phyloP scores from a whole-genome alignment of 2,888 invertebrate genomes.

The Drosophila basisetae region DNA sequence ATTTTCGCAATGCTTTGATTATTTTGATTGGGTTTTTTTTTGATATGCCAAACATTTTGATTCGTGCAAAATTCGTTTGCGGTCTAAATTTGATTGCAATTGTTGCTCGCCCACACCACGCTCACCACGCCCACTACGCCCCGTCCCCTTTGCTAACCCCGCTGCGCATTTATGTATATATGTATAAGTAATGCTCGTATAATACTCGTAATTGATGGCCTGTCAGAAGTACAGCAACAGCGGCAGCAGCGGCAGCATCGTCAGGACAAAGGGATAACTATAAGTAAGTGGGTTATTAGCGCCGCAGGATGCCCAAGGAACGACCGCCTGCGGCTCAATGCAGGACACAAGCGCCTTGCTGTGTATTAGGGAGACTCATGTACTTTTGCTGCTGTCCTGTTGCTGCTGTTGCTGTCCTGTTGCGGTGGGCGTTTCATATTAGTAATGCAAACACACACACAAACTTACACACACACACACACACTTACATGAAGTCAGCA shows the following conservation, averaged over 20 bases:
- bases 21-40: slow-evolving; percentile 35
- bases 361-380: slow-evolving; percentile 74
- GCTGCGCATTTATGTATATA: slow-evolving; percentile 24
- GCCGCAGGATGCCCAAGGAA: slow-evolving; percentile 74
- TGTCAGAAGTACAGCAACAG: slow-evolving; percentile 38
- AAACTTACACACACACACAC: slow-evolving; percentile 46
- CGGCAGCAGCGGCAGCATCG: slow-evolving; percentile 21
- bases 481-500: neutral
- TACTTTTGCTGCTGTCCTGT: slow-evolving; percentile 21
- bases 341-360: slow-evolving; percentile 66
- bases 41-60: slow-evolving; percentile 12
- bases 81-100: slow-evolving; percentile 70
- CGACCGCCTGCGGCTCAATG: slow-evolving; percentile 53
- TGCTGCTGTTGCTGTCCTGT: slow-evolving; percentile 36
- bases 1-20: neutral
- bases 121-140: slow-evolving; percentile 5
- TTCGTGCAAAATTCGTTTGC: slow-evolving; percentile 39
- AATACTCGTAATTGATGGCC: slow-evolving; percentile 74
- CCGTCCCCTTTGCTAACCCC: slow-evolving; percentile 1
- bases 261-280: slow-evolving; percentile 76
- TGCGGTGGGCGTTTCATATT: slow-evolving; percentile 74
- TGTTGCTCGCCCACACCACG: slow-evolving; percentile 46
- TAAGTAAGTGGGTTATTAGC: slow-evolving; percentile 84
- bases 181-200: slow-evolving; percentile 47
- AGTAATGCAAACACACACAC: slow-evolving; percentile 68